A percentile compares a stretch with the other conserved stretches of the same genome.
phyloP scores from a whole-genome alignment of 1,140 invertebrate genomes.

The Uloborus diversus region DNA sequence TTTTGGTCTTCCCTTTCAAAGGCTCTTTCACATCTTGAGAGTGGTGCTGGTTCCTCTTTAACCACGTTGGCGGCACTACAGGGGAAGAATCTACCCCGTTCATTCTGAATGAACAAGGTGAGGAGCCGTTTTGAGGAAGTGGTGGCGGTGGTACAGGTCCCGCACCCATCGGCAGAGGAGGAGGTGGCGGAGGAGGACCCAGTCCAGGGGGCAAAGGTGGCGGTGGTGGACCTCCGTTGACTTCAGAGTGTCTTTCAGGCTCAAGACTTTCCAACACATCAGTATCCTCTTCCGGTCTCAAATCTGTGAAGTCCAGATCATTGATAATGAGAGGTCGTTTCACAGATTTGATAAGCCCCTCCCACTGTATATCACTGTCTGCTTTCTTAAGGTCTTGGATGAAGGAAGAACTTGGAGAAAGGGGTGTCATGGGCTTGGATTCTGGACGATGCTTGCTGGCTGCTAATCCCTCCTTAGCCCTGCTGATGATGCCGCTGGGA shows the following conservation, averaged over 20 bases:
- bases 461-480: constrained; percentile 86
- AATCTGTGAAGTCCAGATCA: constrained; percentile 95
- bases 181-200: constrained; percentile 62
- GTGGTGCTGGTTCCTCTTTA: constrained; percentile 12
- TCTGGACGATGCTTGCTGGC: constrained; percentile 18
- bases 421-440: not conserved
- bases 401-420: constrained; percentile 5
- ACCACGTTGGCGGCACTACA: constrained; percentile 65
- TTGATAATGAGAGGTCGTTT: constrained; percentile 87
- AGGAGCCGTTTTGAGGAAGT: constrained; percentile 65
- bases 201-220: constrained; percentile 62
- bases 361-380: constrained; percentile 83
- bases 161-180: constrained; percentile 57
- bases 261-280: constrained; percentile 54
- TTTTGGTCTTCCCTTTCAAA: constrained; percentile 80
- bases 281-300: constrained; percentile 76
- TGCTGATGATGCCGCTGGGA: constrained; percentile 65
- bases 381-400: constrained; percentile 21
- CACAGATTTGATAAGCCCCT: constrained; percentile 83
- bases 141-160: constrained; percentile 57
- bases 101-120: constrained; percentile 34
- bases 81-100: constrained; percentile 63
- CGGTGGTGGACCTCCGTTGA: constrained; percentile 61
- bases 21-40: constrained; percentile 52
- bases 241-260: constrained; percentile 7